Percentiles rank a stretch among this genome's conserved stretches.
Evolutionary conservation across 30 jellyfish, hydroid and myxozoan genomes (phyloP).

Genomic region (Aurelia coerulea): DNA sequence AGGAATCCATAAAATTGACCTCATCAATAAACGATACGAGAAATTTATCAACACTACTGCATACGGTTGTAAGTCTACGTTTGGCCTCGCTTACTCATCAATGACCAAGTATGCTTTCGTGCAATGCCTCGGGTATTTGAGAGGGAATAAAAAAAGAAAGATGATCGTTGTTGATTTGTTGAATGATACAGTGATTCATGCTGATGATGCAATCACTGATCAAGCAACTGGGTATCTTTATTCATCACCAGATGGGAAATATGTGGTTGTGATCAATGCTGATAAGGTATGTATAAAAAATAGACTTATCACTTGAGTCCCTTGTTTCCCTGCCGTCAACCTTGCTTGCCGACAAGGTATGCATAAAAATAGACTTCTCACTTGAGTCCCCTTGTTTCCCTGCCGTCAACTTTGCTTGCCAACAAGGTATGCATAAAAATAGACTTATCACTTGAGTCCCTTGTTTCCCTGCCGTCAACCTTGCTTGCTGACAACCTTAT

Average conservation of each 20-base stretch:
- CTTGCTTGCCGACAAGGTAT: neutral
- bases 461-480: neutral
- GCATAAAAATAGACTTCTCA: neutral
- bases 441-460: too few relatives aligned
- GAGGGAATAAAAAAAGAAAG: slow-evolving; percentile 1
- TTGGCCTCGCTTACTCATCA: slow-evolving; percentile 41
- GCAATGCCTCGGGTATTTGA: slow-evolving; percentile 45
- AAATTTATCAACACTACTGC: slow-evolving; percentile 21
- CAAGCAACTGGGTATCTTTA: slow-evolving; percentile 29
- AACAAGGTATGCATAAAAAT: slow-evolving; percentile 5
- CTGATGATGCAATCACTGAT: slow-evolving; percentile 13
- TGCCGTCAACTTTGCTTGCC: neutral
- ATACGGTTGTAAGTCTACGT: slow-evolving; percentile 34
- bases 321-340: neutral
- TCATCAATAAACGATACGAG: slow-evolving; percentile 1
- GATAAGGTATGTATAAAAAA: slow-evolving; percentile 9
- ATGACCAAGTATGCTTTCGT: slow-evolving; percentile 33
- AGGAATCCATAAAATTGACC: slow-evolving; percentile 44
- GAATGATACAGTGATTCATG: slow-evolving; percentile 18
- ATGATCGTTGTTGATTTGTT: slow-evolving; percentile 29
- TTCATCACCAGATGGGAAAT: slow-evolving; percentile 56
- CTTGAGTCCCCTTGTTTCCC: neutral
- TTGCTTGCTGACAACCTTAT: too few relatives aligned
- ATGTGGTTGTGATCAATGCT: slow-evolving; percentile 21
- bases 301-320: too few relatives aligned